phyloP scores from a whole-genome alignment of 2,113 vertebrate species.

The Noctilio leporinus region DNA sequence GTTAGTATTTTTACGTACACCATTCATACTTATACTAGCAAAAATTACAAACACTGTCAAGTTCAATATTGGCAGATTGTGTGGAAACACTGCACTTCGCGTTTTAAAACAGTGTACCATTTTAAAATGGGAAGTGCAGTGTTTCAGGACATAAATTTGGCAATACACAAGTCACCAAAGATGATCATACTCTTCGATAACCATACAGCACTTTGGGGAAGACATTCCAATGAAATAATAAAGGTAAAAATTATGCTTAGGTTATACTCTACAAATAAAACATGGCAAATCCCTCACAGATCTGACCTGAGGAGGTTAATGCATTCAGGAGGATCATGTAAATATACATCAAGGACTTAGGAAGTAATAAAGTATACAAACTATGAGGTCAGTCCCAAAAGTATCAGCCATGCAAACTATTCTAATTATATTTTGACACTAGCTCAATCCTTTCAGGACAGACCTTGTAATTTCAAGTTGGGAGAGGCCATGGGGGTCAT shows the following conservation, averaged over 20 bases:
- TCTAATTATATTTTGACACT: too few relatives aligned
- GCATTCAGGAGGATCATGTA: background rate
- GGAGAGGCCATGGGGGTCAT: background rate
- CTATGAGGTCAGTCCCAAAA: too few relatives aligned
- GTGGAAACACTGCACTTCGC: background rate
- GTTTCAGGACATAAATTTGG: background rate
- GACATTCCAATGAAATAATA: background rate
- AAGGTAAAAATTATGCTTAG: background rate
- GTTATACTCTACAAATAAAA: background rate
- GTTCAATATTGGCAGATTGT: background rate
- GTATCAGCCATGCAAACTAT: too few relatives aligned
- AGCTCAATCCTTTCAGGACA: too few relatives aligned
- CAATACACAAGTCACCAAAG: background rate
- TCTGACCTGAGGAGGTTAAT: background rate
- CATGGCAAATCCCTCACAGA: background rate
- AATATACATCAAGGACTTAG: background rate
- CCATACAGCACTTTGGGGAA: constrained; percentile 1
- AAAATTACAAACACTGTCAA: background rate
- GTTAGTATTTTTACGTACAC: background rate
- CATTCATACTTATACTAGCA: background rate
- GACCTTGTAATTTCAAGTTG: background rate
- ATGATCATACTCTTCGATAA: background rate
- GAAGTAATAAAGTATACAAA: background rate
- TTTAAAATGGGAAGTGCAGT: too few relatives aligned
- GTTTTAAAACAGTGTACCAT: background rate